Base-by-base conservation (phyloP, 23 tunicate genomes). In the Trididemnum nubilum region DNA sequence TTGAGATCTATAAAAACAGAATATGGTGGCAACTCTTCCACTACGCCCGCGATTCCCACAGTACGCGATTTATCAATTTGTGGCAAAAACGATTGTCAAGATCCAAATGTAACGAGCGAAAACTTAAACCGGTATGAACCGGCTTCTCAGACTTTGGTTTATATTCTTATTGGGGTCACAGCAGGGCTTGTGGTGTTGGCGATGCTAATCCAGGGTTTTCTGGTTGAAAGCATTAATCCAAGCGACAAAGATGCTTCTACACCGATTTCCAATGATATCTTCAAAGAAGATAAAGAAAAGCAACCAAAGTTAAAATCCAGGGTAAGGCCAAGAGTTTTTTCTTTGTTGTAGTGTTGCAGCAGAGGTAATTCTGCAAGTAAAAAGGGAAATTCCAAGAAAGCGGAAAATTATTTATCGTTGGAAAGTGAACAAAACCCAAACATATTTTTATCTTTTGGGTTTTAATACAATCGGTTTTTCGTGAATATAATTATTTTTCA, bases 21-120 rank as follows among this genome's bases (percentile, higher is more conserved):
- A 26, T 71, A 87, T 65, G n/a, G n/a, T n/a, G 81, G 52, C 21
- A 69, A 73, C 30, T 58, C 63, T 36, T n/a, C 83, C 2, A 23
- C 65, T 9, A n/a, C 79, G 18, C 3, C 18, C 37, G 34, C 59
- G 32, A 44, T 3, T 32, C 29, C 79, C 9, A 39, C 79, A 34
- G 83, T 21, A 18, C 38, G 83, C 3, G 82, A 85, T 52, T 51
- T 85, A 22, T 76, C 82, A 0, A 36, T 76, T 7, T 89, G 94
- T 60, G 94, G 94, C 1, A 72, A 79, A 27, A 69, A 89, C 35
- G 94, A 89, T 73, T 89, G 94, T 63, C 94, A 89, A 37, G 83
- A 83, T 78, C 88, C 88, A 19, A 89, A 89, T 34, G 70, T 89
- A 4, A 83, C 88, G 0, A 35, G 33, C 18, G 63, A 70, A 37